Evolutionary conservation across 2,888 invertebrate species (phyloP), one percentile per base, ranked within the genome.

Genomic region (Hypomecis atomaria): DNA sequence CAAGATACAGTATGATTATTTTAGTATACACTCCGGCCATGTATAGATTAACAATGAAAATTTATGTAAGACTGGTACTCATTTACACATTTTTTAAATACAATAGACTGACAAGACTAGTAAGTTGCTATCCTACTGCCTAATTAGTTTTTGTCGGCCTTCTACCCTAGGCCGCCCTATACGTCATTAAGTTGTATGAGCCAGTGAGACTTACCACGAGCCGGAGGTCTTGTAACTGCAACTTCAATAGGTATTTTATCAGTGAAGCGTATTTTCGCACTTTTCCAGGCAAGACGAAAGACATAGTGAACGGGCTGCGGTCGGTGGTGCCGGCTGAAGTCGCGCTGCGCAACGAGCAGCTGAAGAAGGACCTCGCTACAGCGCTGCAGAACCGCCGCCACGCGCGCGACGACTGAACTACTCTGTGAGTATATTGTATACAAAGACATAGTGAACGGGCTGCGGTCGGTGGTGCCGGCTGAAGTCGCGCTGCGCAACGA

Each of bases 401-500:
- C 86, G 96, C 95, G 53, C 87, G 91, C 67, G 84, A 90, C 62
- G 92, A 93, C 84, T 93, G 90, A 92, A 82, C 59, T 9, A 4
- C 37, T 69, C 62, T 67, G 78, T 77, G 13, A 74, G 75, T 72
- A 43, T 0, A n/a, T n/a, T n/a, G n/a, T n/a, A n/a, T n/a, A n/a
- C n/a, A 98, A 97, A 90, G 99, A 99, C 89, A 99, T 99, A 82
- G 98, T 99, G 65, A 98, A 98, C 85, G 98, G 98, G 9, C 94
- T 99, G 75, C 94, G 98, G 59, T 94, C 94, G 48, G 96, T 97
- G 72, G 96, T 97, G 80, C 96, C 97, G 7, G 91, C 98, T 62
- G 96, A 97, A 53, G 97, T 98, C 86, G 96, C 96, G 77, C 94
- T 95, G 73, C 96, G 96, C 84, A 97, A 97, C 81, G 96, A 96